phyloP scores from a whole-genome alignment of 2,888 invertebrate species.

The Patella depressa region DNA sequence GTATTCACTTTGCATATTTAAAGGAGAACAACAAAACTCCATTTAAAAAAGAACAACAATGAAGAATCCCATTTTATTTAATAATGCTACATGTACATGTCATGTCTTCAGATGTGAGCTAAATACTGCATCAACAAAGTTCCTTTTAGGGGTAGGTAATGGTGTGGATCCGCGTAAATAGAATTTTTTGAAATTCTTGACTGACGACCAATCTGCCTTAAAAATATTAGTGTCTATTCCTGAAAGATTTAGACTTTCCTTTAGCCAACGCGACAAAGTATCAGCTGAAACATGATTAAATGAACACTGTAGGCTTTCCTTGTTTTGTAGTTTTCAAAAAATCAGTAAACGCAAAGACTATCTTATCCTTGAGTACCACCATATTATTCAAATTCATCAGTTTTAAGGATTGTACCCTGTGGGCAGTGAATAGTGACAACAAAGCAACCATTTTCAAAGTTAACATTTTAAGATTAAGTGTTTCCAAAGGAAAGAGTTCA shows the following conservation, averaged over 20 bases:
- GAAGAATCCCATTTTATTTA: no score
- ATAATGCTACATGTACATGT: no score
- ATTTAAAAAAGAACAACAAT: background rate
- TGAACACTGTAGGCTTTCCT: background rate
- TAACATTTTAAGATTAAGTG: background rate
- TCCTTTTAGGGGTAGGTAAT: no score
- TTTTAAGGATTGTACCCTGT: no score
- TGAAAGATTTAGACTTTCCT: background rate
- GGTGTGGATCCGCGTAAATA: constrained; percentile 1
- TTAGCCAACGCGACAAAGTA: no score
- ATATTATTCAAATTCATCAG: no score
- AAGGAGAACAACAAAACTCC: background rate
- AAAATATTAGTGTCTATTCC: constrained; percentile 21
- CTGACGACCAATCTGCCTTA: constrained; percentile 24
- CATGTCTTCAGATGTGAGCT: no score
- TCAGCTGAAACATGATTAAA: no score
- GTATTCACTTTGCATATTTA: constrained; percentile 15
- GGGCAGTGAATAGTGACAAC: background rate
- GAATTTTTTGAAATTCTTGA: constrained; percentile 19
- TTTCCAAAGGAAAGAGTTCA: background rate
- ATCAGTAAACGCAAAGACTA: no score
- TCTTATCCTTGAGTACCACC: no score
- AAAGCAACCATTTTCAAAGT: background rate
- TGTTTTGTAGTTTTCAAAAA: background rate
- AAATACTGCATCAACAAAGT: no score